Conservation (phyloP, 2,113 vertebrate species). For the Bubo blakistoni region DNA sequence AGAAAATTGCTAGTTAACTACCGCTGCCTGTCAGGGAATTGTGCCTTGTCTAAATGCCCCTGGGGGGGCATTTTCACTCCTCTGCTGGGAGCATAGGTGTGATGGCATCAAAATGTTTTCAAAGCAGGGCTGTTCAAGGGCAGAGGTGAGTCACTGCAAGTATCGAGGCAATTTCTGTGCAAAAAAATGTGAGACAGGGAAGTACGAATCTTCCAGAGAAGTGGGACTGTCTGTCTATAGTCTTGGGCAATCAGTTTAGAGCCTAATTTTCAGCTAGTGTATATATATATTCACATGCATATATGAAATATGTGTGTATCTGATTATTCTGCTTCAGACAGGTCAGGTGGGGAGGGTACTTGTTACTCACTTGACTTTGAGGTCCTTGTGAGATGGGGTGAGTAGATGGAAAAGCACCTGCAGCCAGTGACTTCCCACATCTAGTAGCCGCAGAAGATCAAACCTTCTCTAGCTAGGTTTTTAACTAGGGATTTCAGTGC, state of each 20-base stretch:
- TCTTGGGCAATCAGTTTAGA: not conserved
- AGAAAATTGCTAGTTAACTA: not conserved
- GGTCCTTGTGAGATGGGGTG: not conserved
- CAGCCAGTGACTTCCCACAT: not conserved
- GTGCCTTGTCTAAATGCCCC: conserved; percentile 16
- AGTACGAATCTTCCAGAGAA: not conserved
- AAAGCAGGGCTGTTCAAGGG: not conserved
- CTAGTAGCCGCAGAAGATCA: not conserved
- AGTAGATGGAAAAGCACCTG: not conserved
- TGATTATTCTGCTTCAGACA: not conserved
- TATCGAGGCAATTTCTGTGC: not conserved
- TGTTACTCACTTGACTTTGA: not conserved
- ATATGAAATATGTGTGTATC: not conserved
- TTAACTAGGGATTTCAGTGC: not conserved
- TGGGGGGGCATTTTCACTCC: conserved; percentile 5
- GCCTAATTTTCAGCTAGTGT: not conserved
- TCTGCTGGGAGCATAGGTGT: not conserved
- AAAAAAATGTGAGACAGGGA: not conserved
- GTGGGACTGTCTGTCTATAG: not conserved
- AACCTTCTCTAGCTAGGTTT: not conserved
- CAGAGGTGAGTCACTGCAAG: not conserved
- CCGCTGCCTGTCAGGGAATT: not conserved
- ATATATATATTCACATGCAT: not conserved
- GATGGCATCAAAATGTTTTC: not conserved
- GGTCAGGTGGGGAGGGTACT: not conserved